Evolutionary conservation across 35 echinoderm and acorn worm species (phyloP).

Genomic region (Heliocidaris erythrogramma): DNA sequence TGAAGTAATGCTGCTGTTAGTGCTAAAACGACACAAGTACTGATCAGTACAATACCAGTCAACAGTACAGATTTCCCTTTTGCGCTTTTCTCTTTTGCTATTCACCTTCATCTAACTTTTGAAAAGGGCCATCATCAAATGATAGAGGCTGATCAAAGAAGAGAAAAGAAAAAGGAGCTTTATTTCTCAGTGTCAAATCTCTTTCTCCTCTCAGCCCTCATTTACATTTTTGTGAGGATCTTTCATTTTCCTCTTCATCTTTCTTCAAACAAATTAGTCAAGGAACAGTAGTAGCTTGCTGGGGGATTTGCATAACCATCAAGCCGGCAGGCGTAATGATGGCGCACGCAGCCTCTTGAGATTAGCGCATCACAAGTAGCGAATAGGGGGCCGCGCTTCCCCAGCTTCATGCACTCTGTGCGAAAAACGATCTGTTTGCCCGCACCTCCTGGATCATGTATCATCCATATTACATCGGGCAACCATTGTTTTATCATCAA

Average conservation of each 20-base stretch:
- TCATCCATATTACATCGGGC: constrained; percentile 46
- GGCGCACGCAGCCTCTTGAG: constrained; percentile 10
- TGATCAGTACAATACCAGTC: no score
- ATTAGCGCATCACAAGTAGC: constrained; percentile 23
- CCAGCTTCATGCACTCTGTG: constrained; percentile 36
- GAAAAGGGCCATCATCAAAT: background rate
- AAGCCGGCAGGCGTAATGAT: constrained; percentile 30
- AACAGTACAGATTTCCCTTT: no score
- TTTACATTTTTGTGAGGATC: constrained; percentile 10
- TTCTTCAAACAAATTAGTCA: constrained; percentile 12
- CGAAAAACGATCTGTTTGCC: constrained; percentile 48
- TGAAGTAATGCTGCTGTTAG: no score
- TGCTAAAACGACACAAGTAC: no score
- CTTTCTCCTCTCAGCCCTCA: background rate
- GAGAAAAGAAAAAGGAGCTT: background rate
- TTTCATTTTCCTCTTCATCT: constrained; percentile 2
- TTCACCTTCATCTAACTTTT: background rate
- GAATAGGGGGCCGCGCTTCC: constrained; percentile 22
- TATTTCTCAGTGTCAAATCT: constrained; percentile 11
- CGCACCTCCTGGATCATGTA: constrained; percentile 7
- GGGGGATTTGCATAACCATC: constrained; percentile 51
- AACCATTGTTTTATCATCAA: constrained; percentile 45
- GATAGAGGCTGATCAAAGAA: background rate
- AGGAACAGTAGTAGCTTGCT: constrained; percentile 5
- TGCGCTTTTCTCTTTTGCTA: background rate